A percentile compares a stretch with the other conserved stretches of the same genome.
Conservation (phyloP, 1,140 invertebrate genomes). For the Drosophila bocqueti region DNA sequence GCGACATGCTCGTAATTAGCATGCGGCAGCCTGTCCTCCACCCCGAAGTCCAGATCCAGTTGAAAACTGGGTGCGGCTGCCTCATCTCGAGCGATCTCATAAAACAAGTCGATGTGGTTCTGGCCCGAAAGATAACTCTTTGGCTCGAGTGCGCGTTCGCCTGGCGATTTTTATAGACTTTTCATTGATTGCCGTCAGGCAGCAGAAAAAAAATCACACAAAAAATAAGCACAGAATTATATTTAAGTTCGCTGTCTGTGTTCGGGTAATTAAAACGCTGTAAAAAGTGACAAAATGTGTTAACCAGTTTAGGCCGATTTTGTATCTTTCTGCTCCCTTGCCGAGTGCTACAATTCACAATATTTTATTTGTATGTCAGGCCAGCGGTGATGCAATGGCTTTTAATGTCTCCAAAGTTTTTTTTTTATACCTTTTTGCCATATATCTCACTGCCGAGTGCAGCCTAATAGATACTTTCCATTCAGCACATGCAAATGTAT, state of each 20-base stretch:
- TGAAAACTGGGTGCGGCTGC: conserved; percentile 40
- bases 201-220: conserved; percentile 16
- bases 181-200: conserved; percentile 65
- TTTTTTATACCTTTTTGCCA: conserved; percentile 21
- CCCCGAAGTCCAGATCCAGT: conserved; percentile 4
- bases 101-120: conserved; percentile 62
- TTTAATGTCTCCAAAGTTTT: conserved; percentile 40
- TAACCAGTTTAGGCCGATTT: conserved; percentile 54
- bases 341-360: conserved; percentile 25
- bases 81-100: conserved; percentile 68
- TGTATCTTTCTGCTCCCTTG: conserved; percentile 19
- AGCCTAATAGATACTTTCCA: conserved; percentile 63
- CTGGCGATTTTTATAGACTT: conserved; percentile 68
- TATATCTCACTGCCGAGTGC: conserved; percentile 21
- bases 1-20: conserved; percentile 75
- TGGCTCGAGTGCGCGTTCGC: conserved; percentile 51
- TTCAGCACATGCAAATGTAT: conserved; percentile 71
- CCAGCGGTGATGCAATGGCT: conserved; percentile 51
- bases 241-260: conserved; percentile 56
- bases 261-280: conserved; percentile 71
- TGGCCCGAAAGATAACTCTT: conserved; percentile 49
- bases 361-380: conserved; percentile 20
- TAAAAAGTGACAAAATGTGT: conserved; percentile 59
- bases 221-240: conserved; percentile 53
- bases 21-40: conserved; percentile 26